phyloP scores from a whole-genome alignment of 2,888 invertebrate species.

The Spicauda simplicius region DNA sequence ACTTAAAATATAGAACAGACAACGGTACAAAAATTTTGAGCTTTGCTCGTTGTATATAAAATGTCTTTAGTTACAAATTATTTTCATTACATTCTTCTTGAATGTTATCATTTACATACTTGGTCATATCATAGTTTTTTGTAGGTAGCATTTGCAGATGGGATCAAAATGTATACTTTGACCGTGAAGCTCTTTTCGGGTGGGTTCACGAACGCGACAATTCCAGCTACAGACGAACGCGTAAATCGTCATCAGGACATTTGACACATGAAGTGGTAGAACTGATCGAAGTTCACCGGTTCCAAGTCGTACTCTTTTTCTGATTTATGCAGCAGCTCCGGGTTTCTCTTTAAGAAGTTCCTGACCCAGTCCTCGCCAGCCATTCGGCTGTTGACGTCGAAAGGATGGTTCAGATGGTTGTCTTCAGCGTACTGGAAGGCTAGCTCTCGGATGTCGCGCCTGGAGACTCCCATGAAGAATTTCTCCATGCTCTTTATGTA shows the following conservation, averaged over 20 bases:
- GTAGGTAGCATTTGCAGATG: slow-evolving; percentile 17
- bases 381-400: slow-evolving; percentile 77
- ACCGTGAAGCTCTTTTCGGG: slow-evolving; percentile 57
- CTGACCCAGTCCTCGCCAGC: slow-evolving; percentile 82
- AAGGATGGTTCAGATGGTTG: slow-evolving; percentile 74
- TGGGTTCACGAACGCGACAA: slow-evolving; percentile 57
- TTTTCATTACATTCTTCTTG: slow-evolving; percentile 8
- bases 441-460: slow-evolving; percentile 76
- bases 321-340: slow-evolving; percentile 70
- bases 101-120: background rate
- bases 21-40: slow-evolving; percentile 48
- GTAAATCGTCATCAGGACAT: slow-evolving; percentile 68
- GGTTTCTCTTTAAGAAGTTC: slow-evolving; percentile 78
- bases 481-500: slow-evolving; percentile 82
- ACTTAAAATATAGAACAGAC: slow-evolving; percentile 42
- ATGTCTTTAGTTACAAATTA: slow-evolving; percentile 38
- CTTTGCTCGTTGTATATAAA: slow-evolving; percentile 46
- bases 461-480: slow-evolving; percentile 78
- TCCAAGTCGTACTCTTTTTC: slow-evolving; percentile 70
- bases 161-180: slow-evolving; percentile 23
- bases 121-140: slow-evolving; percentile 18
- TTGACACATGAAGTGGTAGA: slow-evolving; percentile 81
- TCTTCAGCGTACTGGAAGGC: slow-evolving; percentile 81
- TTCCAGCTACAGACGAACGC: slow-evolving; percentile 42
- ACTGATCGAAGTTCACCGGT: slow-evolving; percentile 80